These are phyloP conservation scores for Drosophila paulistorum DNA, from an alignment of 1,140 invertebrate species.

Conservation along the genomic window DNA sequence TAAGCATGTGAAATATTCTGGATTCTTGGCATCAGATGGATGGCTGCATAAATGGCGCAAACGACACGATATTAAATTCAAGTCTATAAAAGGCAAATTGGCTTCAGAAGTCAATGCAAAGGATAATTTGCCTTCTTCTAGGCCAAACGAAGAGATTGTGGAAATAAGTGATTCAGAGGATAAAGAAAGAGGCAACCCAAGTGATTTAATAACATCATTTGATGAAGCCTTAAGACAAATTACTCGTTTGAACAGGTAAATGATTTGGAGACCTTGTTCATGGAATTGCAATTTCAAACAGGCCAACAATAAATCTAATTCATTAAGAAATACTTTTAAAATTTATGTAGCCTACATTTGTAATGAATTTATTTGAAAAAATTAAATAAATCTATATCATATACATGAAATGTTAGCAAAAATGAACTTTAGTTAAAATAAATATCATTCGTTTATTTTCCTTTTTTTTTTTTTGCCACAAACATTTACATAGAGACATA, in stretches of 20 bases:
- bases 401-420: too few species aligned
- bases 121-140: neutral
- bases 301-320: neutral
- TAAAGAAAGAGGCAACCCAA: neutral
- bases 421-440: too few species aligned
- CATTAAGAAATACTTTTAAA: neutral
- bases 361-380: too few species aligned
- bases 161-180: neutral
- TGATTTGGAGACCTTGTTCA: neutral
- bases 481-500: neutral
- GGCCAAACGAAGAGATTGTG: neutral
- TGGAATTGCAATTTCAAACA: neutral
- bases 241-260: neutral
- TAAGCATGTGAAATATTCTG: neutral
- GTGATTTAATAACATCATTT: neutral
- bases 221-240: neutral
- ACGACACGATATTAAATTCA: neutral
- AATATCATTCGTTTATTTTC: too few species aligned
- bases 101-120: too few species aligned
- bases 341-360: too few species aligned
- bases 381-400: too few species aligned
- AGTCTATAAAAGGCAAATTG: neutral
- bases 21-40: neutral
- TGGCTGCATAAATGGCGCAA: slow-evolving; percentile 1
- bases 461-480: too few species aligned